Evolutionary conservation across 2,888 invertebrate species (phyloP).

Genomic region (Cistogaster globosa): DNA sequence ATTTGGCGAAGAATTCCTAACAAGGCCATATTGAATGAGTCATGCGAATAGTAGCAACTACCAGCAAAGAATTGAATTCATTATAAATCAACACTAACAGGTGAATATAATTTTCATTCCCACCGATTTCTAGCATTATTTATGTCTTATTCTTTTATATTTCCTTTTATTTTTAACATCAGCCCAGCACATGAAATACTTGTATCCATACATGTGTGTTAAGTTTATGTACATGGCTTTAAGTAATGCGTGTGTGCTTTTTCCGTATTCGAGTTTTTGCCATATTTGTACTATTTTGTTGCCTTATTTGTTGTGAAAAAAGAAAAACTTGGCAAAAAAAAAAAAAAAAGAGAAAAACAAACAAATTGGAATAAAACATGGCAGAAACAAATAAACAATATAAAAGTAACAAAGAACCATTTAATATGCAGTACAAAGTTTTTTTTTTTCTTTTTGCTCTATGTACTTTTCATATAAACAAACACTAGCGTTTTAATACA

Average conservation of each 20-base stretch:
- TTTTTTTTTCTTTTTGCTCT: not conserved
- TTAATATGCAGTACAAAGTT: slow-evolving; percentile 63
- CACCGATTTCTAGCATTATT: not conserved
- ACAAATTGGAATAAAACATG: slow-evolving; percentile 11
- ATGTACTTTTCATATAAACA: not conserved
- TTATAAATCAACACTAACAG: not conserved
- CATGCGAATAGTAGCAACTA: no score
- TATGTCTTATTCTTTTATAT: not conserved
- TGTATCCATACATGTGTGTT: not conserved
- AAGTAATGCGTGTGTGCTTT: slow-evolving; percentile 8
- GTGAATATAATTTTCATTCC: not conserved
- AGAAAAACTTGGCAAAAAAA: slow-evolving; percentile 23
- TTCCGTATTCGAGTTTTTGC: slow-evolving; percentile 6
- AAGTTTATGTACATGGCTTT: slow-evolving; percentile 18
- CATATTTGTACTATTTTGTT: slow-evolving; percentile 30
- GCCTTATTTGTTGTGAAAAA: slow-evolving; percentile 31
- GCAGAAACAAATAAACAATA: slow-evolving; percentile 42
- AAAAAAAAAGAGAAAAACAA: no score
- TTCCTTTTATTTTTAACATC: slow-evolving; percentile 2
- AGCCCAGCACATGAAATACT: slow-evolving; percentile 6
- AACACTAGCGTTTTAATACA: not conserved
- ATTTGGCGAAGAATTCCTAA: no score
- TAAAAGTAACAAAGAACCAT: slow-evolving; percentile 39
- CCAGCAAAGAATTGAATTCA: no score
- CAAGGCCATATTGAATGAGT: no score